phyloP scores from a whole-genome alignment of 2,113 vertebrate species.

The Festucalex cinctus region DNA sequence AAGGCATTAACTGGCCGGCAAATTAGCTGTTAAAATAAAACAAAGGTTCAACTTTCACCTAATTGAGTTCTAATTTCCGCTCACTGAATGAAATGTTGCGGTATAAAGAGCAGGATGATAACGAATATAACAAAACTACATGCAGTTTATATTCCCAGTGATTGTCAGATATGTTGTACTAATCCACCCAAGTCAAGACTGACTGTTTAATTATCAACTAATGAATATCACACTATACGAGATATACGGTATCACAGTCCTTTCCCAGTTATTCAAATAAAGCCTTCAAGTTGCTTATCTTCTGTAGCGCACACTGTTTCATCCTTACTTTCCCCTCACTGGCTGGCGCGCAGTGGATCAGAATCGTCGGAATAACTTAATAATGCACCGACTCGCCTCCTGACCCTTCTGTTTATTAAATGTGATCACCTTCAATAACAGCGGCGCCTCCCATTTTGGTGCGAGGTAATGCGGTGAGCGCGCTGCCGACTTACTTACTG shows the following conservation, averaged over 20 bases:
- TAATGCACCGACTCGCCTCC: constrained; percentile 34
- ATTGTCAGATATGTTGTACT: neutral
- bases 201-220: constrained; percentile 20
- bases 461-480: constrained; percentile 30
- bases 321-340: constrained; percentile 25
- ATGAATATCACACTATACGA: neutral
- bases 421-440: constrained; percentile 30
- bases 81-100: constrained; percentile 11
- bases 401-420: constrained; percentile 52
- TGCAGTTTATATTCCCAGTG: neutral
- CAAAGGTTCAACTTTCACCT: constrained; percentile 32
- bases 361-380: constrained; percentile 47
- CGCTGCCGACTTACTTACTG: constrained; percentile 37
- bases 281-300: constrained; percentile 49
- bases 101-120: constrained; percentile 21
- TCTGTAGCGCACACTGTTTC: constrained; percentile 26
- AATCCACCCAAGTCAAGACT: constrained; percentile 15
- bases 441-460: constrained; percentile 24
- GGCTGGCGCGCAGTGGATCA: constrained; percentile 30
- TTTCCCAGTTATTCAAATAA: constrained; percentile 34
- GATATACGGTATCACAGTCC: neutral
- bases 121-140: neutral
- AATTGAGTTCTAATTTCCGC: constrained; percentile 21
- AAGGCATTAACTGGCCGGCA: constrained; percentile 40
- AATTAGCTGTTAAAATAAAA: constrained; percentile 55